Evolutionary conservation across 2,888 invertebrate species (phyloP), one percentile per base, ranked within the genome.

Genomic region (Onthophagus sagittarius): DNA sequence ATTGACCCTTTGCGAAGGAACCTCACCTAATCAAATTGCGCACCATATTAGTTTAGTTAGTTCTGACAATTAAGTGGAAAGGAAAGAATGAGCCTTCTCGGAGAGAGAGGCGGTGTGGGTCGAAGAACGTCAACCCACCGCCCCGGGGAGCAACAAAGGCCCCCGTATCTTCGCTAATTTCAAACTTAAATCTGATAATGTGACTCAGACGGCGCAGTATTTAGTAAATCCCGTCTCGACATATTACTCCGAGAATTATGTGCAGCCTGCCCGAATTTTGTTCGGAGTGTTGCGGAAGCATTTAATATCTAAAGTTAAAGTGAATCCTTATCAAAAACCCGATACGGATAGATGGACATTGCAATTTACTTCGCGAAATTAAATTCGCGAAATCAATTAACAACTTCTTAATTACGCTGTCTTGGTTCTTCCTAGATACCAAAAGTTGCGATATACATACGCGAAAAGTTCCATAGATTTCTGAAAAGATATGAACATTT

Each of bases 301-400:
- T 78, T 81, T 81, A 81, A 83, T 81, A 81, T 79, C 79, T 77
- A 81, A 82, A 83, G 79, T 82, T 82, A 79, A 80, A 81, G 81
- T 79, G 80, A 81, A 81, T 82, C 77, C 81, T 82, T 82, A 83
- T 82, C 81, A 80, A 80, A 75, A 76, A 76, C 70, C 71, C 70
- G 70, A 79, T 78, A 76, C 76, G 79, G 31, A 67, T 67, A 67
- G 67, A 23, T 5, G 31, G 67, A 14, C 13, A 14, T 23, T 32
- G 13, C 23, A 67, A 67, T 67, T 67, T 23, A 67, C 31, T 53
- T 64, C 64, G 79, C 79, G 79, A 78, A 76, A 78, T 77, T 72
- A 74, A 77, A 79, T 76, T 75, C 74, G 39, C 62, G 64, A 71
- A 72, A 75, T 75, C 67, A 67, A 67, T 67, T 67, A 31, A 67